phyloP scores from a whole-genome alignment of 35 echinoderm and acorn worm genomes.

The Chiridota heheva region DNA sequence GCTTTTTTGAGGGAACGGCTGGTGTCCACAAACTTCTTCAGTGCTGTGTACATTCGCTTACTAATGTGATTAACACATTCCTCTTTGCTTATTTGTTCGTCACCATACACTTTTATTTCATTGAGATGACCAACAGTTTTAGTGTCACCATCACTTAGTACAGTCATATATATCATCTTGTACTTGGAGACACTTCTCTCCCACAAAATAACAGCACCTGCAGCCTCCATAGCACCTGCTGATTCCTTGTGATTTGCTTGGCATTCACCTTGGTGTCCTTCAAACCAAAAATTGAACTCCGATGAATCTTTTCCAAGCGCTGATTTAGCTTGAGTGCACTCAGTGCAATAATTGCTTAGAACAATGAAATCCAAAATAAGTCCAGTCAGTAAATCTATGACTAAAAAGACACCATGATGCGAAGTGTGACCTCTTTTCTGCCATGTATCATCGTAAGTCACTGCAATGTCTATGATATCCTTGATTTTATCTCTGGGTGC shows the following conservation, averaged over 20 bases:
- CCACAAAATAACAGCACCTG: background rate
- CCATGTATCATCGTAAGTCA: slow-evolving; percentile 18
- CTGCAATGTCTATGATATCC: slow-evolving; percentile 22
- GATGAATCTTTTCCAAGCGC: background rate
- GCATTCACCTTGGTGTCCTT: background rate
- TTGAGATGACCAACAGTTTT: background rate
- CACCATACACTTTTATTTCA: slow-evolving; percentile 10
- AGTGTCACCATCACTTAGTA: slow-evolving; percentile 11
- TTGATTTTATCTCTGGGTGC: slow-evolving; percentile 21
- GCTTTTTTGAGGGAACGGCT: background rate
- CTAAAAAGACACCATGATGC: background rate
- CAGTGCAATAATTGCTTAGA: background rate
- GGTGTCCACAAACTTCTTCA: background rate
- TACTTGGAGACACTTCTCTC: background rate
- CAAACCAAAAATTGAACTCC: background rate
- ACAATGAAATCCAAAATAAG: background rate
- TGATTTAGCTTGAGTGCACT: background rate
- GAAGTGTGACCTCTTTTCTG: slow-evolving; percentile 8
- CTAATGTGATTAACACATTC: slow-evolving; percentile 10
- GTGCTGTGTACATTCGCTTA: slow-evolving; percentile 4
- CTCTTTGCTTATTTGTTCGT: background rate
- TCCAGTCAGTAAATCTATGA: slow-evolving; percentile 17
- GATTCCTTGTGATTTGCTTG: background rate
- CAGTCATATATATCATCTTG: background rate
- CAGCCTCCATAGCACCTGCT: slow-evolving; percentile 5